Percentiles rank a stretch among this genome's conserved stretches.
These are phyloP conservation scores for Disparrhopalites patrizii DNA, from an alignment of 2,888 invertebrate genomes.

Conservation along the genomic window DNA sequence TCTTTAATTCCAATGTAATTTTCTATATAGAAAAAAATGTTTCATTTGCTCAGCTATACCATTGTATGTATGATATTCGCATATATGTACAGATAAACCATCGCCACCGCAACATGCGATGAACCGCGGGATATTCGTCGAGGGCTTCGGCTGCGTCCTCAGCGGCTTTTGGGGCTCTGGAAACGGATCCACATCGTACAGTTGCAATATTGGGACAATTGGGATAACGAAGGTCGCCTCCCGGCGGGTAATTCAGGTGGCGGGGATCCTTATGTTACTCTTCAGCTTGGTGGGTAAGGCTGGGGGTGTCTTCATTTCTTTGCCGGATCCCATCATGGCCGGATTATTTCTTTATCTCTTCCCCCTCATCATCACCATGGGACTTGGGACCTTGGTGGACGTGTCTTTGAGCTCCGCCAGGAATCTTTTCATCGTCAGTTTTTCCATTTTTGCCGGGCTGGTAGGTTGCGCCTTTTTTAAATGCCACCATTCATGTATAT, in stretches of 20 bases:
- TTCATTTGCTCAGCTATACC: too few relatives aligned
- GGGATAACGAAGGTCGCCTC: constrained; percentile 80
- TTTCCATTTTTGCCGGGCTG: constrained; percentile 80
- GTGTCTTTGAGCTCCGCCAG: constrained; percentile 76
- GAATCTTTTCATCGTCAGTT: constrained; percentile 82
- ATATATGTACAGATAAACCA: constrained; percentile 61
- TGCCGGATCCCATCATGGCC: too few relatives aligned
- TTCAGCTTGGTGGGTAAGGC: constrained; percentile 73
- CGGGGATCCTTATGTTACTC: constrained; percentile 67
- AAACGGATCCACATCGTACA: constrained; percentile 83
- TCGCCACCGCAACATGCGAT: constrained; percentile 82
- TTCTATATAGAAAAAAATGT: not conserved
- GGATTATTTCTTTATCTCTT: too few relatives aligned
- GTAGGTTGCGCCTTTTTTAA: constrained; percentile 50
- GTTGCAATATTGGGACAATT: constrained; percentile 85
- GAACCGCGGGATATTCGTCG: constrained; percentile 78
- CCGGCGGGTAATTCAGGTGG: constrained; percentile 73
- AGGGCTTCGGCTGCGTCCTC: constrained; percentile 77
- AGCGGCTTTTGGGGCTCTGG: constrained; percentile 82
- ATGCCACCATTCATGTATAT: too few relatives aligned
- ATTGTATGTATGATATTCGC: constrained; percentile 12
- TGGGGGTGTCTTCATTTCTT: constrained; percentile 72
- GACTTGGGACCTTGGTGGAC: constrained; percentile 72
- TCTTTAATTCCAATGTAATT: not conserved
- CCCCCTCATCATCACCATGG: constrained; percentile 75